phyloP scores from a whole-genome alignment of 2,888 invertebrate species.

The Drosophila vallismaia region DNA sequence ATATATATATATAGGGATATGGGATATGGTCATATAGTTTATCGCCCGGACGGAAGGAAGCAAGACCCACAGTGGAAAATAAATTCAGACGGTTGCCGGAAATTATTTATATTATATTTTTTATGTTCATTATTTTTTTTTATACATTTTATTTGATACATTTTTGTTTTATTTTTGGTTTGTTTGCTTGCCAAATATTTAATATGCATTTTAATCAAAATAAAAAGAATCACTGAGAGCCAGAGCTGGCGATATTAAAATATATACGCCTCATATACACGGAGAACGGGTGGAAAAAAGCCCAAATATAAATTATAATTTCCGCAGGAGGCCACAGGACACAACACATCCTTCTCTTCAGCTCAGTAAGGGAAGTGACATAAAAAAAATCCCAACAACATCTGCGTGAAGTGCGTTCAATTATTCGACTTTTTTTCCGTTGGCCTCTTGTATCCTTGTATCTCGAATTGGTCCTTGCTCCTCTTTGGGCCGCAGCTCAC shows the following conservation, averaged over 20 bases:
- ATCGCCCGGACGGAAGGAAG: constrained; percentile 66
- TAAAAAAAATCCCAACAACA: constrained; percentile 58
- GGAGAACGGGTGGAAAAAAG: constrained; percentile 39
- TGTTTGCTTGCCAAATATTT: constrained; percentile 59
- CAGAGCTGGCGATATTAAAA: constrained; percentile 43
- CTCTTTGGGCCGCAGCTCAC: constrained; percentile 19
- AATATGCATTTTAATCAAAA: constrained; percentile 76
- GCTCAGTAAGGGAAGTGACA: constrained; percentile 30
- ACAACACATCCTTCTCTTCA: constrained; percentile 54
- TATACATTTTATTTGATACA: constrained; percentile 37
- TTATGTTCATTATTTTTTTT: constrained; percentile 42
- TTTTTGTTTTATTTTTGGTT: constrained; percentile 21
- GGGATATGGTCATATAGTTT: constrained; percentile 34
- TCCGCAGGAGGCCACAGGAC: constrained; percentile 68
- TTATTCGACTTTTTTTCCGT: constrained; percentile 52
- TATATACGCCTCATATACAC: constrained; percentile 13
- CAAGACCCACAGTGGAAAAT: constrained; percentile 51
- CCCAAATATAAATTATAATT: constrained; percentile 75
- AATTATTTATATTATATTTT: constrained; percentile 76
- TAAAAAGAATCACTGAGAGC: constrained; percentile 28
- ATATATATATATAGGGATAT: constrained; percentile 8
- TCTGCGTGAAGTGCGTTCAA: constrained; percentile 77
- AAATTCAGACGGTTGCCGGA: constrained; percentile 63
- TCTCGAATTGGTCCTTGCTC: constrained; percentile 18
- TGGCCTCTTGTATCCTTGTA: constrained; percentile 27